A percentile compares a stretch with the other conserved stretches of the same genome.
Evolutionary conservation across 1,140 invertebrate genomes (phyloP).

Genomic region (Drosophila mayri): DNA sequence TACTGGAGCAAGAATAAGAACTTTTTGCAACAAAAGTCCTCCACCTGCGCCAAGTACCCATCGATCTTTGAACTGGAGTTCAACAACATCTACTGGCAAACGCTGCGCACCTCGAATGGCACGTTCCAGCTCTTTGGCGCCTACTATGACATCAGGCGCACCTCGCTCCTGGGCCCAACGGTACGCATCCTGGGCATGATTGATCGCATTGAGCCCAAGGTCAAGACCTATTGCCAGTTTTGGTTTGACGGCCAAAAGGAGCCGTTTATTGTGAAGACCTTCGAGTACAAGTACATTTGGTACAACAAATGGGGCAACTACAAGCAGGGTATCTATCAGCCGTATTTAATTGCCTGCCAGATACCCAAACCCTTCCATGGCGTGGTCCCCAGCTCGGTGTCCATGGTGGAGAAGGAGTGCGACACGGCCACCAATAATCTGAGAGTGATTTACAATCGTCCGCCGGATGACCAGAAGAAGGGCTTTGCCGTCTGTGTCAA

Average conservation of each 20-base stretch:
- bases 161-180: slow-evolving; percentile 91
- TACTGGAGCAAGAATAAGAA: slow-evolving; percentile 93
- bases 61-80: slow-evolving; percentile 95
- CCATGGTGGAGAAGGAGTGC: slow-evolving; percentile 93
- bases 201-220: slow-evolving; percentile 93
- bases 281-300: slow-evolving; percentile 98
- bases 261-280: slow-evolving; percentile 91
- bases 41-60: slow-evolving; percentile 92
- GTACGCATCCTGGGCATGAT: slow-evolving; percentile 96
- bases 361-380: slow-evolving; percentile 90
- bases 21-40: slow-evolving; percentile 88
- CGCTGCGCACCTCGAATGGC: slow-evolving; percentile 91
- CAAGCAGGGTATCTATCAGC: slow-evolving; percentile 95
- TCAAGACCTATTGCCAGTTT: slow-evolving; percentile 94
- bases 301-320: slow-evolving; percentile 97
- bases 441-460: slow-evolving; percentile 93
- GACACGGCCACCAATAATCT: slow-evolving; percentile 94
- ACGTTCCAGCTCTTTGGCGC: slow-evolving; percentile 96
- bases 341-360: slow-evolving; percentile 95
- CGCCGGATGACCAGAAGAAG: slow-evolving; percentile 88
- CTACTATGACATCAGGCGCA: slow-evolving; percentile 93
- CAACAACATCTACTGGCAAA: slow-evolving; percentile 97
- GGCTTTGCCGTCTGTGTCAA: slow-evolving; percentile 98
- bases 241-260: slow-evolving; percentile 95
- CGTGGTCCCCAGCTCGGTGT: slow-evolving; percentile 93